A percentile compares a stretch with the other conserved stretches of the same genome.
These are phyloP conservation scores for Paedocypris sp. DNA, from an alignment of 2,113 vertebrate genomes.

Conservation along the genomic window DNA sequence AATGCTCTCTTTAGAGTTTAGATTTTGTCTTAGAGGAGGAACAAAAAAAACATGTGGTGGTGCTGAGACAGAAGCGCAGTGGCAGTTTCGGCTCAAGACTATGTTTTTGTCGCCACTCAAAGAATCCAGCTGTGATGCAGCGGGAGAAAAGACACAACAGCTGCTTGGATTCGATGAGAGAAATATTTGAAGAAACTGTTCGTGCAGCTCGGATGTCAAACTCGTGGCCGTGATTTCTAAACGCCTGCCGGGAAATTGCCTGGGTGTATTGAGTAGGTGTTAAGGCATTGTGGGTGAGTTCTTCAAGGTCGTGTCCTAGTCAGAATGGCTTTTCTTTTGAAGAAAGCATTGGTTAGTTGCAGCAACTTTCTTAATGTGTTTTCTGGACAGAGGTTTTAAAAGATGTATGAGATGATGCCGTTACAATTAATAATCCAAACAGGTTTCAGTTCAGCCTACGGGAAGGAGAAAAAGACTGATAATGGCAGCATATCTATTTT, in stretches of 20 bases:
- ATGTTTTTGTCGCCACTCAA: background rate
- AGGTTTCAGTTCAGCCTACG: conserved; percentile 6
- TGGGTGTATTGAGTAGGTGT: too few relatives aligned
- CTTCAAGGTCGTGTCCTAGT: too few relatives aligned
- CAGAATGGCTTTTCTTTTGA: too few relatives aligned
- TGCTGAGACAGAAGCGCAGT: background rate
- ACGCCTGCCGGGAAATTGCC: too few relatives aligned
- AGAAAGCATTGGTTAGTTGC: too few relatives aligned
- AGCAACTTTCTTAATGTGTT: too few relatives aligned
- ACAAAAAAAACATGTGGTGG: background rate
- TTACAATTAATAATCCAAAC: conserved; percentile 6
- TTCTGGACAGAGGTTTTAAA: background rate
- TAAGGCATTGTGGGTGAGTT: too few relatives aligned
- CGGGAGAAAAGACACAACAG: too few relatives aligned
- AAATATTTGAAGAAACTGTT: background rate
- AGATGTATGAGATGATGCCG: background rate
- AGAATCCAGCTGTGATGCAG: background rate
- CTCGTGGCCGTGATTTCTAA: too few relatives aligned
- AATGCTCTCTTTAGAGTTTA: background rate
- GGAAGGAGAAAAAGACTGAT: background rate
- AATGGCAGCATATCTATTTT: conserved; percentile 5
- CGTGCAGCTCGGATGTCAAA: background rate
- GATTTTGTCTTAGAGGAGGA: background rate
- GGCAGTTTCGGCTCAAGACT: background rate
- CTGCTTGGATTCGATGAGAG: too few relatives aligned